A percentile compares a stretch with the other conserved stretches of the same genome.
phyloP scores from a whole-genome alignment of 1,140 invertebrate species.

The Daktulosphaira vitifoliae region DNA sequence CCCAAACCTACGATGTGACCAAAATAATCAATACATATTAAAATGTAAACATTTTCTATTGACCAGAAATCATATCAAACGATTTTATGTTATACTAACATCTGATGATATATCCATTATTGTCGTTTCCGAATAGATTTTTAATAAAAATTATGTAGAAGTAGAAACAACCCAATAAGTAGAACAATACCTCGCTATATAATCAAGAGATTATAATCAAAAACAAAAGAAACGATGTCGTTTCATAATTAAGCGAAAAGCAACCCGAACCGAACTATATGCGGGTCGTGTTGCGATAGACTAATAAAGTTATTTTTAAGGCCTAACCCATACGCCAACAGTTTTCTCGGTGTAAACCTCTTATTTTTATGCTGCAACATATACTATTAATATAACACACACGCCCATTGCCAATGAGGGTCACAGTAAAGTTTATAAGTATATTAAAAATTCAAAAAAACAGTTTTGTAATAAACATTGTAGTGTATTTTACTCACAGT shows the following conservation, averaged over 20 bases:
- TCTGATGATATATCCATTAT: constrained; percentile 27
- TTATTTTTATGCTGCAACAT: neutral
- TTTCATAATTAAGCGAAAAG: no score
- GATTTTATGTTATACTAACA: constrained; percentile 2
- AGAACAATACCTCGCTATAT: no score
- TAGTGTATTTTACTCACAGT: neutral
- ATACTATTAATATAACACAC: constrained; percentile 2
- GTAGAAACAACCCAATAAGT: no score
- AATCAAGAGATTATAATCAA: no score
- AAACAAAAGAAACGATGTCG: no score
- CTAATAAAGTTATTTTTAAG: constrained; percentile 20
- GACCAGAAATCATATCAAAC: no score
- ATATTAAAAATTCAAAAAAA: no score
- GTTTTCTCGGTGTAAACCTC: constrained; percentile 1
- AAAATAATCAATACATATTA: no score
- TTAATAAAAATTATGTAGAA: no score
- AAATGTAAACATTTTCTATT: no score
- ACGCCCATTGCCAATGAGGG: neutral
- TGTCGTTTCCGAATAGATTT: neutral
- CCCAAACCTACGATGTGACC: constrained; percentile 55
- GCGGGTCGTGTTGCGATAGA: neutral
- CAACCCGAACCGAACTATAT: no score
- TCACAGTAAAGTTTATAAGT: no score
- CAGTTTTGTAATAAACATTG: neutral
- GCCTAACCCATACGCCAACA: neutral